Base-by-base conservation (phyloP, 1,140 invertebrate genomes). In the Elymnias hypermnestra region DNA sequence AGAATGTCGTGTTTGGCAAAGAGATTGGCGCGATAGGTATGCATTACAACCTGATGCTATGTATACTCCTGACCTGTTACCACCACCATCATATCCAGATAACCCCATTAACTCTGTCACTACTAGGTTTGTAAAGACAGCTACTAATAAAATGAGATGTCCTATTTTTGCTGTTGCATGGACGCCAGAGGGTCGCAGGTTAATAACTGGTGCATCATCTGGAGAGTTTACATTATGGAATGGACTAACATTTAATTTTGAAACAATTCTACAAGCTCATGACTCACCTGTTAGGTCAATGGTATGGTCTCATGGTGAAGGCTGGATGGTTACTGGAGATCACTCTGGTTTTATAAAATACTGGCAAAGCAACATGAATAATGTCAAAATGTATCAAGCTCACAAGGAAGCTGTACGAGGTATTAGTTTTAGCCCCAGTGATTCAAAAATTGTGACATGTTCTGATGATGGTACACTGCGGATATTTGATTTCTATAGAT, bases 291-390 rank as follows among this genome's bases (percentile, higher is more conserved):
- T 99, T 4, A 89, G 98, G 43, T 97, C 97, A 10, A 99, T 99
- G 98, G 94, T 97, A 7, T 99, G 98, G 98, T 99, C 97, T 22
- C 96, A 99, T 78, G 98, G 97, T 76, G 98, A 99, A 87, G 93
- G 94, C 58, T 99, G 98, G 98, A 98, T 99, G 97, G 94, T 99
- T 26, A 99, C 98, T 0, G 98, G 96, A 6, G 98, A 99, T 88
- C 97, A 99, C 78, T 93, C 94, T 31, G 98, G 98, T 19, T 99
- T 96, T 78, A 96, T 99, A 28, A 99, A 99, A 75, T 99, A 99
- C 88, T 99, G 98, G 98, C 98, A 99, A 89, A 97, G 97, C 58
- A 99, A 99, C 87, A 99, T 99, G 98, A 99, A 99, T 89, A 99
- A 99, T 88, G 98, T 99, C 10, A 99, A 99, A 91, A 99, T 99